These are phyloP conservation scores for Scophthalmus maximus DNA, from an alignment of 2,113 vertebrate species.

Conservation along the genomic window DNA sequence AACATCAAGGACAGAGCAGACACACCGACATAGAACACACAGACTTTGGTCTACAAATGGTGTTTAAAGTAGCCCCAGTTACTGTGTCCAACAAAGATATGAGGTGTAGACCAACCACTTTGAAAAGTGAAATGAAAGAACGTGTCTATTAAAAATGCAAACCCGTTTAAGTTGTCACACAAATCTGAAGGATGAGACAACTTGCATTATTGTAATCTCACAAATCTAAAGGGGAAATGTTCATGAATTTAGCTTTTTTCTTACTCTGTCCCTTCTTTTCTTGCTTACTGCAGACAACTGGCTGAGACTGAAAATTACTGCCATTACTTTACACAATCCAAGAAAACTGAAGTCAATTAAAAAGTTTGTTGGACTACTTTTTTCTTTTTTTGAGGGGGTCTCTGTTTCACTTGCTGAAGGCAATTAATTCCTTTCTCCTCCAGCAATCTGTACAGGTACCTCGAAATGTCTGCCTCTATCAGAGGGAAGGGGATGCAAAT, in stretches of 20 bases:
- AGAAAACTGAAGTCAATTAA: slow-evolving; percentile 40
- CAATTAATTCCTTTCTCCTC: slow-evolving; percentile 51
- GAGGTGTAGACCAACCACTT: neutral
- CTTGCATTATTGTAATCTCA: neutral
- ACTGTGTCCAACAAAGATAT: neutral
- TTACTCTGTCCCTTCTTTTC: neutral
- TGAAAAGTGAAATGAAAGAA: neutral
- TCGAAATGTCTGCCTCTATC: slow-evolving; percentile 30
- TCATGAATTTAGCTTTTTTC: neutral
- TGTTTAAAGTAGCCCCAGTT: neutral
- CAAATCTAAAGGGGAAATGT: neutral
- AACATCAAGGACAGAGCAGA: neutral
- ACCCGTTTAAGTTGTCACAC: neutral
- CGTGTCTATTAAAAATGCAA: no score
- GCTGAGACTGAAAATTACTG: slow-evolving; percentile 41
- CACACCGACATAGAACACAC: neutral
- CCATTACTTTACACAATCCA: slow-evolving; percentile 36
- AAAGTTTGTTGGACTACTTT: slow-evolving; percentile 32
- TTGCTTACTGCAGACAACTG: slow-evolving; percentile 17
- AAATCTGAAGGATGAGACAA: neutral
- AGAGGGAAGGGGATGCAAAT: slow-evolving; percentile 37
- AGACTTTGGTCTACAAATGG: neutral
- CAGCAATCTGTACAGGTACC: slow-evolving; percentile 38
- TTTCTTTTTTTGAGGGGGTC: slow-evolving; percentile 17
- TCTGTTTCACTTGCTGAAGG: slow-evolving; percentile 21